phyloP scores from a whole-genome alignment of 1,140 invertebrate species.

The Popillia japonica region DNA sequence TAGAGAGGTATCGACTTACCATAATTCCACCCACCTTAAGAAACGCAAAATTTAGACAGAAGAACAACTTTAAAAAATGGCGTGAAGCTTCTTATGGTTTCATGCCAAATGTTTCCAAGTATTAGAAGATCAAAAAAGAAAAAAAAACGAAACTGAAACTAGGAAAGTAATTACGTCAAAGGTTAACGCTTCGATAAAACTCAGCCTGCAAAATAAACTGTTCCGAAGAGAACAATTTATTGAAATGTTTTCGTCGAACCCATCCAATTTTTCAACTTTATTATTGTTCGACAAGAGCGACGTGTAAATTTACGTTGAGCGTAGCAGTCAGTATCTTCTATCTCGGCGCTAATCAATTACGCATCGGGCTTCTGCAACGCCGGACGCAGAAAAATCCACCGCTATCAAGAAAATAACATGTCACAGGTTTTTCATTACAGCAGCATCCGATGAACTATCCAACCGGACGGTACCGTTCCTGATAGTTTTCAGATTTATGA shows the following conservation, averaged over 20 bases:
- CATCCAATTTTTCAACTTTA: background rate
- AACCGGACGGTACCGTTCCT: background rate
- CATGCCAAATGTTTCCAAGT: too few relatives aligned
- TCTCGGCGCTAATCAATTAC: background rate
- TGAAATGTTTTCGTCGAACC: background rate
- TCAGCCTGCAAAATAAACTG: too few relatives aligned
- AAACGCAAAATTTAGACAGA: too few relatives aligned
- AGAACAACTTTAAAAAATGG: too few relatives aligned
- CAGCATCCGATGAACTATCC: background rate
- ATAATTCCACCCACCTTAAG: too few relatives aligned
- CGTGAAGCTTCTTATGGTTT: too few relatives aligned
- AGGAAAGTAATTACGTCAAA: too few relatives aligned
- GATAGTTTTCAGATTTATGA: conserved; percentile 14
- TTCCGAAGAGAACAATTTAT: too few relatives aligned
- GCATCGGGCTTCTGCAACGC: background rate
- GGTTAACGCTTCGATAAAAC: too few relatives aligned
- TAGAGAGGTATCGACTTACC: too few relatives aligned
- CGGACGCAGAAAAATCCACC: conserved; percentile 2
- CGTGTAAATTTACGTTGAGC: background rate
- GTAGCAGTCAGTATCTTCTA: background rate
- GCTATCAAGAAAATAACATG: conserved; percentile 18
- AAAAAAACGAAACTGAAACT: too few relatives aligned
- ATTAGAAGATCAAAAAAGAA: too few relatives aligned
- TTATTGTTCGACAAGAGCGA: background rate
- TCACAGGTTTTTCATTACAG: background rate